Evolutionary conservation across 1,140 invertebrate species (phyloP).

Genomic region (Eueides isabella): DNA sequence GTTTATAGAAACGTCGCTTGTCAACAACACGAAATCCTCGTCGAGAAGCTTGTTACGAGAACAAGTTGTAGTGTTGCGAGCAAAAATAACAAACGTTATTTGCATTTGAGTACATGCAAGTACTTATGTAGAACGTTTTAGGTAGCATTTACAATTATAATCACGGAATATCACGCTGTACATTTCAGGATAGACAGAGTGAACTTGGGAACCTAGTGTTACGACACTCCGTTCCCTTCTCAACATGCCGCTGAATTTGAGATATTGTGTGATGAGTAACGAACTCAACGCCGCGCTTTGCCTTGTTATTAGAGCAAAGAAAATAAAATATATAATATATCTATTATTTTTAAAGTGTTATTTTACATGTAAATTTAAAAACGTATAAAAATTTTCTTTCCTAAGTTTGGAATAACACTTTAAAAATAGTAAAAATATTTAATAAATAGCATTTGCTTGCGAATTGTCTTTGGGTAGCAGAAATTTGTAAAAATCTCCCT

Average conservation of each 20-base stretch:
- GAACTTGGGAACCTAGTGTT: neutral
- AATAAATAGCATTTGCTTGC: no score
- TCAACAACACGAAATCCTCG: slow-evolving; percentile 47
- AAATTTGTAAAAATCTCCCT: no score
- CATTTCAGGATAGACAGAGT: neutral
- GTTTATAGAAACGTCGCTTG: slow-evolving; percentile 51
- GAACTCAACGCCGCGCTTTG: neutral
- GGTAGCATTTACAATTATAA: no score
- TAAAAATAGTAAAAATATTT: no score
- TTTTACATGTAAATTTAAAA: no score
- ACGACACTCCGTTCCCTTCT: neutral
- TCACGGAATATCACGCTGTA: neutral
- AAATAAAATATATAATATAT: neutral
- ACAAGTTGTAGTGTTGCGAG: neutral
- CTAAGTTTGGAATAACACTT: no score
- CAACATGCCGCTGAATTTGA: neutral
- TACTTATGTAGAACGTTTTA: neutral
- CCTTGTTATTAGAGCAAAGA: neutral
- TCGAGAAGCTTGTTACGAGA: slow-evolving; percentile 35
- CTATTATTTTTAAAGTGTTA: no score
- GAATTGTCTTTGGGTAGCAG: no score
- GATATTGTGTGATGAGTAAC: neutral
- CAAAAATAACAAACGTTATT: neutral
- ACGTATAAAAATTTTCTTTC: no score
- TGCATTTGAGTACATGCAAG: neutral